A percentile compares a stretch with the other conserved stretches of the same genome.
phyloP scores from a whole-genome alignment of 1,140 invertebrate genomes.

The Drosophila takahashii region DNA sequence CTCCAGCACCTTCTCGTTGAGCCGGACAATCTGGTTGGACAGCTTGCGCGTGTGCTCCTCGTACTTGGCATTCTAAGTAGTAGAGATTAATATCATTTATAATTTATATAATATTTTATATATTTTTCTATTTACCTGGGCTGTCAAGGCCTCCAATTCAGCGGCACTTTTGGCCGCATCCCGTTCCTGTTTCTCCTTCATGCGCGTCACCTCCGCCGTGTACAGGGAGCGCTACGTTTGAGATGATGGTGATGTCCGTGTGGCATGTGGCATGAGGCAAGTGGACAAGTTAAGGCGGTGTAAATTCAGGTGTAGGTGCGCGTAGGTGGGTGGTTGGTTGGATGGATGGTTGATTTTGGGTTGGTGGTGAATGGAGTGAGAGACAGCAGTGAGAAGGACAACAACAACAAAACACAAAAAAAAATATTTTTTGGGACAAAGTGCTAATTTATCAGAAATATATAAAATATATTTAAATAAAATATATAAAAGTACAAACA shows the following conservation, averaged over 20 bases:
- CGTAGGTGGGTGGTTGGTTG: background rate
- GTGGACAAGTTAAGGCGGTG: background rate
- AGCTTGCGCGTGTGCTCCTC: constrained; percentile 77
- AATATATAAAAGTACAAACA: background rate
- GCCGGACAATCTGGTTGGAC: constrained; percentile 73
- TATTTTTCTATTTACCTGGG: constrained; percentile 57
- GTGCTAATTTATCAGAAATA: background rate
- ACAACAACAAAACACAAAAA: background rate
- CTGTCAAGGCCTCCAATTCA: constrained; percentile 53
- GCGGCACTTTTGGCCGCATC: constrained; percentile 45
- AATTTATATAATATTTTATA: background rate
- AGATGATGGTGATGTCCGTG: constrained; percentile 6
- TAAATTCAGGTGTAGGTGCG: background rate
- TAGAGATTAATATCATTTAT: background rate
- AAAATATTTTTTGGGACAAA: background rate
- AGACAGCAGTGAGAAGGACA: constrained; percentile 23
- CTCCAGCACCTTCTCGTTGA: constrained; percentile 77
- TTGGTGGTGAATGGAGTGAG: constrained; percentile 3
- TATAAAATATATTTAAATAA: background rate
- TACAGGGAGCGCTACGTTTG: constrained; percentile 83
- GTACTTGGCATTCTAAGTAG: constrained; percentile 66
- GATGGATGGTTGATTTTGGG: background rate
- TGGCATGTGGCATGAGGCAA: background rate
- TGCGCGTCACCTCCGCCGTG: constrained; percentile 85
- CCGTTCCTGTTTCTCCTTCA: constrained; percentile 84